Evolutionary conservation across 2,113 vertebrate genomes (phyloP).

Genomic region (Psilopogon haemacephalus): DNA sequence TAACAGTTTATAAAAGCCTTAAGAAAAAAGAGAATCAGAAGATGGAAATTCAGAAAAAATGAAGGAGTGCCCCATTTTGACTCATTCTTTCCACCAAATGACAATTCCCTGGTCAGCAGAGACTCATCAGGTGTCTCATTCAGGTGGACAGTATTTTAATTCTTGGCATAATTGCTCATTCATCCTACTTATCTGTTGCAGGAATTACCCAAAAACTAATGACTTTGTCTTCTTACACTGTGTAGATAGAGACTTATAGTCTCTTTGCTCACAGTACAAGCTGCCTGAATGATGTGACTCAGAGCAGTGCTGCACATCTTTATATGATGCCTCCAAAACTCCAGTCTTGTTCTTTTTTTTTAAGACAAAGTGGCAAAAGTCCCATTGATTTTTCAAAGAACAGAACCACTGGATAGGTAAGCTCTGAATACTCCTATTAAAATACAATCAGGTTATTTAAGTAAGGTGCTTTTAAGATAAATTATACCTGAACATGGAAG

Average conservation of each 20-base stretch:
- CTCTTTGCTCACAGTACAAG: neutral
- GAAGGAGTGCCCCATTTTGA: neutral
- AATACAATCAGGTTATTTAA: neutral
- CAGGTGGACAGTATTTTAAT: neutral
- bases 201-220: neutral
- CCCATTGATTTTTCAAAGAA: neutral
- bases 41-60: neutral
- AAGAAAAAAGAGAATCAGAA: neutral
- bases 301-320: neutral
- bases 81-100: neutral
- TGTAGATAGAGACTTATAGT: neutral
- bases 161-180: neutral
- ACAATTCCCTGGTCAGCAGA: neutral
- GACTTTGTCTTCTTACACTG: neutral
- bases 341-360: neutral
- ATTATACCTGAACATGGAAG: neutral
- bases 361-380: neutral
- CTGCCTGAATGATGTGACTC: neutral
- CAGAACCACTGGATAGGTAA: neutral
- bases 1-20: neutral
- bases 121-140: neutral
- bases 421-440: neutral
- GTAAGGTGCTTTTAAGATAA: neutral
- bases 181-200: neutral
- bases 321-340: neutral